A percentile compares a stretch with the other conserved stretches of the same genome.
phyloP scores from a whole-genome alignment of 92 coral and sea anemone genomes.

The Porites rus region DNA sequence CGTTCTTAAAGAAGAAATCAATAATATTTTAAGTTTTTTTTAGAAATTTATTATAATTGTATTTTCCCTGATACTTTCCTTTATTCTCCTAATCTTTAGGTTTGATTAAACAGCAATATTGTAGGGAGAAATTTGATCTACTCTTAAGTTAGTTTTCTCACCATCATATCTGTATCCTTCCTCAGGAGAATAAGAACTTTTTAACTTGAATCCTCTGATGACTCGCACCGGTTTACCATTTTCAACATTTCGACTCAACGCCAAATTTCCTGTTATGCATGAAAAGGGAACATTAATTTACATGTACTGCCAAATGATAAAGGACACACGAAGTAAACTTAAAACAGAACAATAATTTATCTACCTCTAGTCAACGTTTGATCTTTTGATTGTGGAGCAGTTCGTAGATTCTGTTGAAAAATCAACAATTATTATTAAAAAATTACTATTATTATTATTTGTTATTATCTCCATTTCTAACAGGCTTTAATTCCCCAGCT shows the following conservation, averaged over 20 bases:
- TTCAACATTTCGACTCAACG: constrained; percentile 78
- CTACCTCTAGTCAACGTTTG: constrained; percentile 86
- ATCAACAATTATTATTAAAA: not conserved
- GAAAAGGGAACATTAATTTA: constrained; percentile 2
- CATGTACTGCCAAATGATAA: not conserved
- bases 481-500: too few species aligned
- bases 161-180: constrained; percentile 99
- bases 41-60: too few species aligned
- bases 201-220: constrained; percentile 87
- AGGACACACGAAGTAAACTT: not conserved
- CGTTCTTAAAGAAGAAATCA: too few species aligned
- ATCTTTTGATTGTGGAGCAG: constrained; percentile 92
- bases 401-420: constrained; percentile 78
- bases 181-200: constrained; percentile 85
- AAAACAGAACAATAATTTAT: not conserved
- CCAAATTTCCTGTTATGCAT: constrained; percentile 73
- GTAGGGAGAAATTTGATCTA: too few species aligned
- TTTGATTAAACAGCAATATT: too few species aligned
- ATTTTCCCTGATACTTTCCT: too few species aligned
- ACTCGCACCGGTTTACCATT: constrained; percentile 91
- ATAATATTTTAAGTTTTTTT: too few species aligned
- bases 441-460: too few species aligned
- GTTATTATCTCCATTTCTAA: too few species aligned
- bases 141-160: constrained; percentile 10
- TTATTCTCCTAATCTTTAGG: too few species aligned